These are phyloP conservation scores for Litocranius walleri DNA, from an alignment of 2,113 vertebrate species.

Conservation along the genomic window DNA sequence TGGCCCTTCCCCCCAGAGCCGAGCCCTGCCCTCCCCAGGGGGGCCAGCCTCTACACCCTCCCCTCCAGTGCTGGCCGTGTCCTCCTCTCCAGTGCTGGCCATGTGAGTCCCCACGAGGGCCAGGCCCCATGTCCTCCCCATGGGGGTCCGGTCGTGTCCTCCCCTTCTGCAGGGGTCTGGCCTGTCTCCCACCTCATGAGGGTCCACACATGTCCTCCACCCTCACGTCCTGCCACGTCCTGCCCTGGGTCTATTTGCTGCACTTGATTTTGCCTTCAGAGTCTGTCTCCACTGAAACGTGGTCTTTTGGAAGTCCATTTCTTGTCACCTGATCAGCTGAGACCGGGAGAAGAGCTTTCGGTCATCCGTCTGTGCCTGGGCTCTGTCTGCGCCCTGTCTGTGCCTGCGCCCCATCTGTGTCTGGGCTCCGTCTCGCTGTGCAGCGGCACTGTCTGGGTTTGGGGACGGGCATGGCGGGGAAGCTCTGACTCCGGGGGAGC, in stretches of 20 bases:
- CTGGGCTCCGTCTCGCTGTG: accelerated
- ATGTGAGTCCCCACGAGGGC: not conserved
- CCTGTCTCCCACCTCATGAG: too few relatives aligned
- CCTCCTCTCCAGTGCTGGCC: too few relatives aligned
- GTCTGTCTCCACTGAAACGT: accelerated
- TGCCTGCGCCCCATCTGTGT: accelerated
- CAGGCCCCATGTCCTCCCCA: not conserved
- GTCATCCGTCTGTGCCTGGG: accelerated
- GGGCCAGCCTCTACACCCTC: too few relatives aligned
- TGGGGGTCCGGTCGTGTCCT: not conserved
- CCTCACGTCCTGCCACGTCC: accelerated
- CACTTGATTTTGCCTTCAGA: accelerated
- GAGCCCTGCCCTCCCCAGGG: accelerated
- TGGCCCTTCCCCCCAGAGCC: too few relatives aligned
- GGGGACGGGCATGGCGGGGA: accelerated
- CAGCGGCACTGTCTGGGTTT: not conserved
- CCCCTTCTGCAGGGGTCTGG: not conserved
- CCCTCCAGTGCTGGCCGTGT: too few relatives aligned
- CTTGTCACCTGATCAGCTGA: not conserved
- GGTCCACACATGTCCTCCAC: accelerated
- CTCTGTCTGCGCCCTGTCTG: accelerated
- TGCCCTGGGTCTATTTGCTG: not conserved
- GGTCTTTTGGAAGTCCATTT: not conserved
- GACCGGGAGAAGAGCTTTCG: not conserved
- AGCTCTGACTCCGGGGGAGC: accelerated